Evolutionary conservation across 2,888 invertebrate species (phyloP), one percentile per base, ranked within the genome.

Genomic region (Drosophila nr. fundita): DNA sequence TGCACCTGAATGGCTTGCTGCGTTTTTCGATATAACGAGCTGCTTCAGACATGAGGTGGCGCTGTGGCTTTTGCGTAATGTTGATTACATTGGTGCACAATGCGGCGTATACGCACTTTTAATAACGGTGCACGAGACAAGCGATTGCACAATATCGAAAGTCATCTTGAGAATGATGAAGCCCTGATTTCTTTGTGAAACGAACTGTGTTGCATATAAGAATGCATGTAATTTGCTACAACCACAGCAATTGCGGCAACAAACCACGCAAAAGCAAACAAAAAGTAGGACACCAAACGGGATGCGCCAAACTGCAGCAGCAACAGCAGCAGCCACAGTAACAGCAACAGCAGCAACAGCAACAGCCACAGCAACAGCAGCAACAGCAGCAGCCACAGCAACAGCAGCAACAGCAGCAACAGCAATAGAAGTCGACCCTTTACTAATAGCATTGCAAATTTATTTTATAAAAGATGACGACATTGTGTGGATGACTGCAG

Each of bases 401-500:
- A 10, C 21, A 38, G 3, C 8, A 38, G 8, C 38, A 40, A 0
- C 36, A 6, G 4, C 10, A 38, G 38, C n/a, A 38, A 38, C 8
- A 42, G 59, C 36, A 30, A 48, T 38, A 27, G 45, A n/a, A 34
- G 34, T 36, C 38, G 38, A 67, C 78, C 57, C 68, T 68, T 53
- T 59, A 55, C 68, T 68, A 73, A 78, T 55, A 76, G 78, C 55
- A 54, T 53, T 68, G 65, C 32, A 66, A 68, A 64, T 76, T 55
- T 77, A 78, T 77, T 78, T 63, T 73, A 73, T 78, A 38, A 65
- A 62, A 60, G 64, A 60, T 68, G 76, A 68, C 50, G 65, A 68
- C 68, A 73, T 68, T 76, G 68, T 68, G 61, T 64, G 54, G 21
- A 18, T 42, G 61, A 27, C 67, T 54, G 40, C 29, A 48, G 48